Evolutionary conservation across 2,797 vertebrate genomes (phyloP).

Genomic region (Gallinago solitaria): DNA sequence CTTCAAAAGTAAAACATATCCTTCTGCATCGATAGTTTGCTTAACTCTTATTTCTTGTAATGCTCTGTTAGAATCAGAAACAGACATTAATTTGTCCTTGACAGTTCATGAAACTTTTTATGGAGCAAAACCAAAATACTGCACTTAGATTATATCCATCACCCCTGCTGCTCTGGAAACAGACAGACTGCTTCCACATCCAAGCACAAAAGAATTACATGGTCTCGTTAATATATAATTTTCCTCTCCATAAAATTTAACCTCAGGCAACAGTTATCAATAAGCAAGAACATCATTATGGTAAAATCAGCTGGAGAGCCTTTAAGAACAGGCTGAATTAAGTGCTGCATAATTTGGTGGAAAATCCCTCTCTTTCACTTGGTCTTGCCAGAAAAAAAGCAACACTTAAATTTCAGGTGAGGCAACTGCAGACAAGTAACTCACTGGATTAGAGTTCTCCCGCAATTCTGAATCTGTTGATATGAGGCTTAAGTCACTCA

Average conservation of each 20-base stretch:
- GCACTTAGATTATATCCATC: background rate
- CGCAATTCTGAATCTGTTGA: slow-evolving; percentile 94
- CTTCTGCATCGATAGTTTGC: background rate
- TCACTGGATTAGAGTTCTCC: slow-evolving; percentile 91
- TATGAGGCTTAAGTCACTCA: slow-evolving; percentile 97
- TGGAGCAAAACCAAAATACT: background rate
- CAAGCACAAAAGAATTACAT: background rate
- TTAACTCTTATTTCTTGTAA: background rate
- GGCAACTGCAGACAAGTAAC: slow-evolving; percentile 47
- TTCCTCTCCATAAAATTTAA: background rate
- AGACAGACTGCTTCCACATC: background rate
- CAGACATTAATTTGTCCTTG: background rate
- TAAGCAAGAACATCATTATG: background rate
- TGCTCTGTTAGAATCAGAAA: background rate
- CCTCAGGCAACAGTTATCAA: background rate
- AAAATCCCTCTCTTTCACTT: background rate
- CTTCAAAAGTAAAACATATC: background rate
- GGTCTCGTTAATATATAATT: background rate
- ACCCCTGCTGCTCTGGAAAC: background rate
- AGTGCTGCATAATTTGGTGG: background rate
- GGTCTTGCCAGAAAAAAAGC: background rate
- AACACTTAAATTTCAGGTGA: background rate
- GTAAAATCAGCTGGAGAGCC: background rate
- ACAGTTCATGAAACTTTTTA: background rate
- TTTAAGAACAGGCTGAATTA: background rate